phyloP scores from a whole-genome alignment of 2,113 vertebrate species.

The Rhinopithecus roxellana region DNA sequence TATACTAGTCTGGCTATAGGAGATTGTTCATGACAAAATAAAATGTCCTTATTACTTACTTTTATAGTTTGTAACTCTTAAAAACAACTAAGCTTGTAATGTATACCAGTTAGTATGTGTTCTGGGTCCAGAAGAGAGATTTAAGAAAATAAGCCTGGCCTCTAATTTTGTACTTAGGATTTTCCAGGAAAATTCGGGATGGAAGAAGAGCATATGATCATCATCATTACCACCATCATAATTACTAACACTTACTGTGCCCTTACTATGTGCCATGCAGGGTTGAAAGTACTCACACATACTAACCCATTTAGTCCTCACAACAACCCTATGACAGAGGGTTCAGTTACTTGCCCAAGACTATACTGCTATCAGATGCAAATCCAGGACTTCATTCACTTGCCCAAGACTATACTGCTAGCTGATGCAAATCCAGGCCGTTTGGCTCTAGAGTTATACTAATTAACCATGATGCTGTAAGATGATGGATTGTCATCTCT shows the following conservation, averaged over 20 bases:
- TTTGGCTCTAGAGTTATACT: background rate
- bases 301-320: background rate
- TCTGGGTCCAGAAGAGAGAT: constrained; percentile 13
- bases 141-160: background rate
- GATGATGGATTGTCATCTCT: background rate
- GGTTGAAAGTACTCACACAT: background rate
- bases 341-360: background rate
- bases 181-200: background rate
- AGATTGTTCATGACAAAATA: constrained; percentile 1
- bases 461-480: background rate
- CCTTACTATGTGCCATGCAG: background rate
- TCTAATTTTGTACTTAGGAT: background rate
- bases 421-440: background rate
- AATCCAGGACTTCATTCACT: background rate
- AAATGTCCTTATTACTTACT: background rate
- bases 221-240: background rate
- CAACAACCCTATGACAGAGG: background rate
- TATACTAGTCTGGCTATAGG: constrained; percentile 46
- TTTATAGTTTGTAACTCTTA: background rate
- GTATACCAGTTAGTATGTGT: background rate
- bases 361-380: too few species aligned
- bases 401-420: background rate
- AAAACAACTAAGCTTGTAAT: background rate
- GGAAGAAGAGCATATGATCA: background rate
- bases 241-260: background rate